Base-by-base conservation (phyloP, 2,888 invertebrate species). In the Leptogaster cylindrica region DNA sequence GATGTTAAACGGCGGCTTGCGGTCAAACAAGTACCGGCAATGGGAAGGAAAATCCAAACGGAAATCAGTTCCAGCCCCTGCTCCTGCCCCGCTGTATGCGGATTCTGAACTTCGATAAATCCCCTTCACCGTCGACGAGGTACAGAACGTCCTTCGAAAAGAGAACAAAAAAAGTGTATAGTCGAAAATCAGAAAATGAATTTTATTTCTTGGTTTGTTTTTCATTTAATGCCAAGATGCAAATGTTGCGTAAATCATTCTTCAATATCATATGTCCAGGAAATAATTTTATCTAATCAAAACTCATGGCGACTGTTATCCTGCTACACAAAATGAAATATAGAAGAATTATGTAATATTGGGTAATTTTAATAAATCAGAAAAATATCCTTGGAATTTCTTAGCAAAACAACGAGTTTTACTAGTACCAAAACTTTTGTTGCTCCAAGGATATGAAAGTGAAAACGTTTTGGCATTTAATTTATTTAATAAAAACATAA, bases 351-450 rank as follows among this genome's bases (percentile, higher is more conserved):
- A 55, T 55, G 55, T 55, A 55, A 55, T 39, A 55, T 55, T 18
- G 55, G 55, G 39, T 39, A 55, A 55, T 55, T 55, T 52, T 55
- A 55, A 55, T 55, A 55, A 55, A 55, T 55, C 55, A 55, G 18
- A n/a, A n/a, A n/a, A n/a, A n/a, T n/a, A n/a, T n/a, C n/a, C n/a
- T n/a, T n/a, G 36, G 23, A 39, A 36, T 55, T 55, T 23, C 36
- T 55, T 55, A n/a, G n/a, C n/a, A n/a, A n/a, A n/a, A n/a, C n/a
- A n/a, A n/a, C n/a, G n/a, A n/a, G n/a, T n/a, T n/a, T n/a, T n/a
- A n/a, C n/a, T n/a, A n/a, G n/a, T n/a, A n/a, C n/a, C n/a, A n/a
- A n/a, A n/a, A n/a, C n/a, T n/a, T n/a, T n/a, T n/a, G n/a, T n/a
- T n/a, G n/a, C n/a, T n/a, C n/a, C n/a, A n/a, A n/a, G 41, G 41